Evolutionary conservation across 1,140 invertebrate genomes (phyloP).

Genomic region (Pseudomyrmex dendroicus): DNA sequence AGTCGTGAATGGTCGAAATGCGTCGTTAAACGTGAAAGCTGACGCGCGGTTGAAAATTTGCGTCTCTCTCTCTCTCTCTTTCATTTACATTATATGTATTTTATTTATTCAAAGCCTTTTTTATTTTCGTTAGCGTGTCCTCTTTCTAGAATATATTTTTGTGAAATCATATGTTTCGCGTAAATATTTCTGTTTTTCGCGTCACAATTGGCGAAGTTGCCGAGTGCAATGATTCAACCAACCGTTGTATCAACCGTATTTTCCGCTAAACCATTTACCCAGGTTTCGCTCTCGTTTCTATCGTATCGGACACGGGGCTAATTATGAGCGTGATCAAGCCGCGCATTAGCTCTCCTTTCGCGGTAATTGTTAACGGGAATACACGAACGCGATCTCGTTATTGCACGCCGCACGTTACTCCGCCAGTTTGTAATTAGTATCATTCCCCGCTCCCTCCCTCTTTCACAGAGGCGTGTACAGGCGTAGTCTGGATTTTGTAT

Average conservation of each 20-base stretch:
- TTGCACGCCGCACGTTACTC: conserved; percentile 27
- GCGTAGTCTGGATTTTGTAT: conserved; percentile 45
- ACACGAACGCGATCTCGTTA: conserved; percentile 74
- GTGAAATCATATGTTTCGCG: too few species aligned
- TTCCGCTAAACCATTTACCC: background rate
- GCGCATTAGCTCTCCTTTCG: conserved; percentile 75
- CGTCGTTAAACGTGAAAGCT: too few species aligned
- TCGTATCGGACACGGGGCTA: conserved; percentile 63
- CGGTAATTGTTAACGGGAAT: conserved; percentile 79
- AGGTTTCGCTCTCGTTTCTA: conserved; percentile 3
- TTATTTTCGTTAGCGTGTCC: too few species aligned
- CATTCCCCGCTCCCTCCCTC: conserved; percentile 28
- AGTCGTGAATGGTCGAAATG: too few species aligned
- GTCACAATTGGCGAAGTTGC: background rate
- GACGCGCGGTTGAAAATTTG: too few species aligned
- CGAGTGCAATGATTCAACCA: background rate
- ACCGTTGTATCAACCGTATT: background rate
- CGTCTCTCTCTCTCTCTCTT: too few species aligned
- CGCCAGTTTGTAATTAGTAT: conserved; percentile 72
- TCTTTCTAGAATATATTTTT: too few species aligned
- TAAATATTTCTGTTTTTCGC: background rate
- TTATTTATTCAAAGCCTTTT: too few species aligned
- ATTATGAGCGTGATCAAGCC: conserved; percentile 76
- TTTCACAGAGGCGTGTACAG: background rate
- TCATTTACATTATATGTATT: too few species aligned